A percentile compares a stretch with the other conserved stretches of the same genome.
Conservation (phyloP, 1,140 invertebrate genomes). For the Pinna nobilis region DNA sequence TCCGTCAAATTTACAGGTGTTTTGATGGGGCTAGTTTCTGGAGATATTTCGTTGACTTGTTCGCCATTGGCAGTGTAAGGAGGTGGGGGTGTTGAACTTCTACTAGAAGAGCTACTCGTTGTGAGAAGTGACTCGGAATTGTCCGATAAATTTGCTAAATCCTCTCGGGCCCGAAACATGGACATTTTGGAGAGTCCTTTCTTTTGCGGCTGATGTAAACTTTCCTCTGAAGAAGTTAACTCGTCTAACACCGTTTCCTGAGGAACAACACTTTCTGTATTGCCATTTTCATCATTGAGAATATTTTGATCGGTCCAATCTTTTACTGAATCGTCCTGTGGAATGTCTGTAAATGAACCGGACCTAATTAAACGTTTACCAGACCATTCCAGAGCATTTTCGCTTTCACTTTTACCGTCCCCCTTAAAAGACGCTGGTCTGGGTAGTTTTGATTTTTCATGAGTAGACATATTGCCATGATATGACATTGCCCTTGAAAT, state of each 20-base stretch:
- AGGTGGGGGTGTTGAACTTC: constrained; percentile 37
- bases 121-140: constrained; percentile 38
- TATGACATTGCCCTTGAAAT: constrained; percentile 37
- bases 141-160: constrained; percentile 53
- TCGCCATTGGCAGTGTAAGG: constrained; percentile 37
- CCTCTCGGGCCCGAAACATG: constrained; percentile 46
- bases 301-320: constrained; percentile 56
- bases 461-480: constrained; percentile 30
- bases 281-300: constrained; percentile 31
- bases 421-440: constrained; percentile 46
- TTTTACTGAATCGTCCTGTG: constrained; percentile 55
- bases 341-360: constrained; percentile 63
- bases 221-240: constrained; percentile 39
- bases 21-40: constrained; percentile 37
- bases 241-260: constrained; percentile 23
- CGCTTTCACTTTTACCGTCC: constrained; percentile 26
- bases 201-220: constrained; percentile 20
- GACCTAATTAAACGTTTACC: constrained; percentile 58
- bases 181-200: constrained; percentile 44
- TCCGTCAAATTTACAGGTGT: constrained; percentile 17
- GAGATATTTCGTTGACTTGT: constrained; percentile 31
- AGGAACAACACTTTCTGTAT: constrained; percentile 29
- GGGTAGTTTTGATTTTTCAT: constrained; percentile 13
- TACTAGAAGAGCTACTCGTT: constrained; percentile 40
- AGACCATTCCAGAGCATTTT: constrained; percentile 58